phyloP scores from a whole-genome alignment of 2,113 vertebrate genomes.

The Etheostoma cragini region DNA sequence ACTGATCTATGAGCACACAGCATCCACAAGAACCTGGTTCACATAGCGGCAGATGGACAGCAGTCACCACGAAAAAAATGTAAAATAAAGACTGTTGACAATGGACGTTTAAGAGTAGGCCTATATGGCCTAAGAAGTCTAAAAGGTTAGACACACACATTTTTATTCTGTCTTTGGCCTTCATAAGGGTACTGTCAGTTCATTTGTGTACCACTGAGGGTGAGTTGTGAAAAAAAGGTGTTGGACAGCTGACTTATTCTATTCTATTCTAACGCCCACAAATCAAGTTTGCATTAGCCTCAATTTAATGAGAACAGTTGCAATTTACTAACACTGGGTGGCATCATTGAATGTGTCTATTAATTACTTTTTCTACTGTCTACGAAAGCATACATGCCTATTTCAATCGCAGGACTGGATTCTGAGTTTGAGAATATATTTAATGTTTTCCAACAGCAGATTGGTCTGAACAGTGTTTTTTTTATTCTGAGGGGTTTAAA shows the following conservation, averaged over 20 bases:
- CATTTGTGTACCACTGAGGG: too few species aligned
- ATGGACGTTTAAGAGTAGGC: not conserved
- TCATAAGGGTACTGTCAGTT: too few species aligned
- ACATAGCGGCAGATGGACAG: not conserved
- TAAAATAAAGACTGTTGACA: not conserved
- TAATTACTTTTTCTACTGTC: too few species aligned
- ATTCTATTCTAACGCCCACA: not conserved
- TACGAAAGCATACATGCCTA: not conserved
- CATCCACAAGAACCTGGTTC: not conserved
- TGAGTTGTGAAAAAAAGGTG: too few species aligned
- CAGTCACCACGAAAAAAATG: accelerated
- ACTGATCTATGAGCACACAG: slow-evolving; percentile 1
- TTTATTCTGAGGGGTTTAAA: not conserved
- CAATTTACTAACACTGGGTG: slow-evolving; percentile 61
- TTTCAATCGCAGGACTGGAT: slow-evolving; percentile 16
- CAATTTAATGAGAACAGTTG: slow-evolving; percentile 12
- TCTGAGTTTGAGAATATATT: not conserved
- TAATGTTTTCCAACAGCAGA: not conserved
- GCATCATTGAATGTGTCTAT: slow-evolving; percentile 38
- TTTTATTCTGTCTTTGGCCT: not conserved
- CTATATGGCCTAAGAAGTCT: not conserved
- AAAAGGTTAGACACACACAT: not conserved
- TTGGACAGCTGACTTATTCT: too few species aligned
- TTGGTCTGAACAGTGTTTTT: not conserved
- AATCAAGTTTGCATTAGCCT: too few species aligned